phyloP scores from a whole-genome alignment of 2,113 vertebrate genomes.

The Hystrix cristata region DNA sequence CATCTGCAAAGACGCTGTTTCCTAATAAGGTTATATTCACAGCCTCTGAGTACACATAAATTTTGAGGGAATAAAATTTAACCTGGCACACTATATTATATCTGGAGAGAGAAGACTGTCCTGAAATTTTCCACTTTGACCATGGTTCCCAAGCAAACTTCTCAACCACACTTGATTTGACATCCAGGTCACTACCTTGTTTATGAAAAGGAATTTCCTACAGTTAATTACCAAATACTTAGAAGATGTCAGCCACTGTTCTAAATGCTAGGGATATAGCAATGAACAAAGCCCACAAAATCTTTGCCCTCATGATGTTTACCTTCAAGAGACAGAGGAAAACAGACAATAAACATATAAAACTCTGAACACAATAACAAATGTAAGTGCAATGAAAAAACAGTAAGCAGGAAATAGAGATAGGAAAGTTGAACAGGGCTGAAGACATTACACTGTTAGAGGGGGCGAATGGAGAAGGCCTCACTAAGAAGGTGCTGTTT shows the following conservation, averaged over 20 bases:
- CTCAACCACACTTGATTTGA: background rate
- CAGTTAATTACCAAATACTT: background rate
- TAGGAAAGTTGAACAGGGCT: background rate
- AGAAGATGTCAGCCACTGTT: background rate
- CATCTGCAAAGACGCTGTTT: background rate
- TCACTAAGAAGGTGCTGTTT: background rate
- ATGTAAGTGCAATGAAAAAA: background rate
- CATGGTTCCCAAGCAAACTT: background rate
- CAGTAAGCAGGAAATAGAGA: background rate
- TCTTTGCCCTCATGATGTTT: background rate
- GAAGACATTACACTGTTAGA: background rate
- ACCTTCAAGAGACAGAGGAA: background rate
- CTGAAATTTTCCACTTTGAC: slow-evolving; percentile 16
- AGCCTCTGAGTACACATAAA: background rate
- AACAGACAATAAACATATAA: background rate
- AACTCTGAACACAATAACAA: background rate
- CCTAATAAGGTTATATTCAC: slow-evolving; percentile 12
- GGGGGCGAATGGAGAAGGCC: background rate
- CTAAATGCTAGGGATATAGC: background rate
- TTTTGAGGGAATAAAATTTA: background rate
- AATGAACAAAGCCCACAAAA: slow-evolving; percentile 26
- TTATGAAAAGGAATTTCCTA: slow-evolving; percentile 45
- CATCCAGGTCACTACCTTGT: background rate
- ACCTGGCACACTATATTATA: background rate
- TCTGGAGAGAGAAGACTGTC: background rate